Conservation (phyloP, 2,797 vertebrate species). For the Psittacula echo region DNA sequence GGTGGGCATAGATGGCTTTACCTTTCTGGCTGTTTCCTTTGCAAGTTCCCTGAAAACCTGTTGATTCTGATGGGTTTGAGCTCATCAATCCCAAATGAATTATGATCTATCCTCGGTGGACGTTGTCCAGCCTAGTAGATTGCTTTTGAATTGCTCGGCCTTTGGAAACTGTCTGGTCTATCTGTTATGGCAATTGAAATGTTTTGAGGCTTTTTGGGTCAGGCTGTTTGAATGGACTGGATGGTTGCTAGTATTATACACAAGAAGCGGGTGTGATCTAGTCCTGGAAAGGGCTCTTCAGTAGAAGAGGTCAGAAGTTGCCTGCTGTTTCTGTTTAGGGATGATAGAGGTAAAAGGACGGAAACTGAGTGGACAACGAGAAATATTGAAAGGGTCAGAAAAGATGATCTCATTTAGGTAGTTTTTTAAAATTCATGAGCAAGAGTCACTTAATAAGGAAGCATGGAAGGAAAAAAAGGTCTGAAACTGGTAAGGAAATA, state of each 20-base stretch:
- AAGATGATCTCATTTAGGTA: background rate
- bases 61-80: background rate
- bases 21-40: background rate
- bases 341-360: background rate
- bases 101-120: accelerated
- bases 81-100: accelerated
- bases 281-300: background rate
- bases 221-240: background rate
- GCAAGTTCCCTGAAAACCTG: background rate
- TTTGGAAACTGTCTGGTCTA: background rate
- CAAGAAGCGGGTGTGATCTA: background rate
- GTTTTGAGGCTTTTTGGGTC: background rate
- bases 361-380: background rate
- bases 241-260: background rate
- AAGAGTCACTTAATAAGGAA: background rate
- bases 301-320: background rate
- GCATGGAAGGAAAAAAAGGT: background rate
- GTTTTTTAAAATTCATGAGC: background rate
- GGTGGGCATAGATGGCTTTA: background rate
- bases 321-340: background rate
- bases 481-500: slow-evolving; percentile 3
- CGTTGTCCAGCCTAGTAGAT: background rate
- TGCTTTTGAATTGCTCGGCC: background rate
- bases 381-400: background rate
- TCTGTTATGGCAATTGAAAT: background rate